Percentiles rank a stretch among this genome's conserved stretches.
Conservation (phyloP, 1,140 invertebrate genomes). For the Oncopeltus fasciatus region DNA sequence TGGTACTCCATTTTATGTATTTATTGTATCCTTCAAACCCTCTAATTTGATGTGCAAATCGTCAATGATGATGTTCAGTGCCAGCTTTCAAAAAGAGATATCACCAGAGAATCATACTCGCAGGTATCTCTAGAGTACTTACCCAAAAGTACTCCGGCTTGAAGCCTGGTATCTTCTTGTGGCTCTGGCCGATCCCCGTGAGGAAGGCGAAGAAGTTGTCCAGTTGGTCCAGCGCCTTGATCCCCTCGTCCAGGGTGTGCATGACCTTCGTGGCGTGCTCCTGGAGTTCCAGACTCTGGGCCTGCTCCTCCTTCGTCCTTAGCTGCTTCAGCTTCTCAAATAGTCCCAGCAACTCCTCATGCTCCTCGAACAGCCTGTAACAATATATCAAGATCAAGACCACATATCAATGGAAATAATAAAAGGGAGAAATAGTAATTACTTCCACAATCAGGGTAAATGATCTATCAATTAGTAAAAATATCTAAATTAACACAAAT, state of each 20-base stretch:
- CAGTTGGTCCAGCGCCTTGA: constrained; percentile 68
- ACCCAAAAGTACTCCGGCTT: constrained; percentile 79
- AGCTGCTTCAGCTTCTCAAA: constrained; percentile 69
- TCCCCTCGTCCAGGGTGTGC: constrained; percentile 72
- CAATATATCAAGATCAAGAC: not conserved
- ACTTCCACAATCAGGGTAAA: too few relatives aligned
- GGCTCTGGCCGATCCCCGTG: constrained; percentile 64
- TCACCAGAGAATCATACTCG: too few relatives aligned
- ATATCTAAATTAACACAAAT: too few relatives aligned
- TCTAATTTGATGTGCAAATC: too few relatives aligned
- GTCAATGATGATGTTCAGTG: too few relatives aligned
- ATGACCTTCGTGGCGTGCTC: constrained; percentile 81
- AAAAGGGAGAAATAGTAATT: too few relatives aligned
- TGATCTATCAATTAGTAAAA: too few relatives aligned
- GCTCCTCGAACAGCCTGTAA: constrained; percentile 73
- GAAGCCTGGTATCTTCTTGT: constrained; percentile 69
- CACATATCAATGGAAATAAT: too few relatives aligned
- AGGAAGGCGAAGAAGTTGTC: constrained; percentile 71
- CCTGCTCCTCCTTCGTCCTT: constrained; percentile 64
- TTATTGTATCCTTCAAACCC: too few relatives aligned
- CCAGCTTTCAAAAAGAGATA: too few relatives aligned
- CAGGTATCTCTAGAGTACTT: too few relatives aligned
- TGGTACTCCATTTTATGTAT: too few relatives aligned
- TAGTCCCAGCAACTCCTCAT: constrained; percentile 59
- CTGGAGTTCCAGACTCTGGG: constrained; percentile 60